Evolutionary conservation across 30 jellyfish, hydroid and myxozoan genomes (phyloP).

Genomic region (Mastigias papua): DNA sequence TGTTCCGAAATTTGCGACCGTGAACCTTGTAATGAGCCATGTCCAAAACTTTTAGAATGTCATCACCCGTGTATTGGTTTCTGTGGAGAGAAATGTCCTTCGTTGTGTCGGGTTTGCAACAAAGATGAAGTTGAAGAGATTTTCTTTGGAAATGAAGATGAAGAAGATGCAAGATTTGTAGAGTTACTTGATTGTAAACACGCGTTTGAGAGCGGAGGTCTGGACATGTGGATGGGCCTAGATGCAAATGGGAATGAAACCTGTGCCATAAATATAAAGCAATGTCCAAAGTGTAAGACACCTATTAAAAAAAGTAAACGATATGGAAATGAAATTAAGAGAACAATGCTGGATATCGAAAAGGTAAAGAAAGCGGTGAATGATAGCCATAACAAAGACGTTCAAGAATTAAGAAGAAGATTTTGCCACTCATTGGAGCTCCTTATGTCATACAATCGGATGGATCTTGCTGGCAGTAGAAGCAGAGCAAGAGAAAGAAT

Average conservation of each 20-base stretch:
- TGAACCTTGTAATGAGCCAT: conserved; percentile 72
- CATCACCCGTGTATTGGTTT: conserved; percentile 68
- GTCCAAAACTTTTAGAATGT: conserved; percentile 35
- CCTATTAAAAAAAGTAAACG: conserved; percentile 54
- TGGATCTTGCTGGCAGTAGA: too few relatives aligned
- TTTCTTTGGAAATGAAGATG: conserved; percentile 83
- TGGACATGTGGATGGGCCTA: conserved; percentile 75
- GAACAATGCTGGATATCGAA: conserved; percentile 35
- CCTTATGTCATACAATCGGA: too few relatives aligned
- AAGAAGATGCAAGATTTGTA: conserved; percentile 75
- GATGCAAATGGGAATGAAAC: conserved; percentile 15
- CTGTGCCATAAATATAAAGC: conserved; percentile 30
- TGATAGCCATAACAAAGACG: neutral
- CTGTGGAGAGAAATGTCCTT: conserved; percentile 79
- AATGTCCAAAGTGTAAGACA: conserved; percentile 82
- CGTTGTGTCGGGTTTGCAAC: conserved; percentile 49
- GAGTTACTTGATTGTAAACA: conserved; percentile 75
- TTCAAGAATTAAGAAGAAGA: neutral
- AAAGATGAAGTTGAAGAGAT: conserved; percentile 80
- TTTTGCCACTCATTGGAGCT: neutral
- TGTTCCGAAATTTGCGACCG: conserved; percentile 64
- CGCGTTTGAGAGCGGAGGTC: conserved; percentile 60
- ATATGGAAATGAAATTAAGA: conserved; percentile 65
- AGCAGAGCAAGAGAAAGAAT: neutral
- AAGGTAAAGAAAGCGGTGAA: conserved; percentile 40